Evolutionary conservation across 2,113 vertebrate species (phyloP).

Genomic region (Platichthys stellatus): DNA sequence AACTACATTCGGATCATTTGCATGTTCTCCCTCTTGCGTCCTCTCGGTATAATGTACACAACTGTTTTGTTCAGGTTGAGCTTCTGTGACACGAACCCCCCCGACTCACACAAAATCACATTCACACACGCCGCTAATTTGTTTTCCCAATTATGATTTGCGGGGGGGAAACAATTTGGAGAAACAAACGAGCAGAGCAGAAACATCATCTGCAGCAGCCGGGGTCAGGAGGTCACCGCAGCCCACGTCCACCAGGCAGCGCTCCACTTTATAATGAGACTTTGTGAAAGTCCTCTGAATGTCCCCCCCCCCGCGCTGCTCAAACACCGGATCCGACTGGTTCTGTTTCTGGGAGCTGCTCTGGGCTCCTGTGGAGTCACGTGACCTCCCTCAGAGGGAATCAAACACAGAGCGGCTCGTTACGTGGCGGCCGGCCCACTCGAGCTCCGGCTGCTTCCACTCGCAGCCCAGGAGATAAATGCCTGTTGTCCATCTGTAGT

Average conservation of each 20-base stretch:
- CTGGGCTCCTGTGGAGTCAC: constrained; percentile 13
- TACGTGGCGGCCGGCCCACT: constrained; percentile 63
- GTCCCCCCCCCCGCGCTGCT: background rate
- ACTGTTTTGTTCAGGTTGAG: background rate
- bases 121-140: constrained; percentile 27
- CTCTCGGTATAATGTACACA: too few species aligned
- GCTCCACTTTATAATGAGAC: constrained; percentile 52
- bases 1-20: background rate
- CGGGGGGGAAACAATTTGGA: constrained; percentile 27
- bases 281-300: constrained; percentile 16
- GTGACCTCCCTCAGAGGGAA: constrained; percentile 24
- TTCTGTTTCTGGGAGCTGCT: background rate
- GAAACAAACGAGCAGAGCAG: constrained; percentile 51
- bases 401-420: constrained; percentile 40
- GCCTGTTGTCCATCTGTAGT: constrained; percentile 55
- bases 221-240: constrained; percentile 12
- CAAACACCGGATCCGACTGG: constrained; percentile 5
- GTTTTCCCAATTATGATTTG: constrained; percentile 41
- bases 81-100: background rate
- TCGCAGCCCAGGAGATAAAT: constrained; percentile 52
- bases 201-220: constrained; percentile 28
- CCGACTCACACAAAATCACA: background rate
- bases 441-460: constrained; percentile 31
- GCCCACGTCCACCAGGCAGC: constrained; percentile 35
- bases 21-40: too few species aligned